Percentiles rank a stretch among this genome's conserved stretches.
Conservation (phyloP, 2,888 invertebrate genomes). For the Colletes collaris region DNA sequence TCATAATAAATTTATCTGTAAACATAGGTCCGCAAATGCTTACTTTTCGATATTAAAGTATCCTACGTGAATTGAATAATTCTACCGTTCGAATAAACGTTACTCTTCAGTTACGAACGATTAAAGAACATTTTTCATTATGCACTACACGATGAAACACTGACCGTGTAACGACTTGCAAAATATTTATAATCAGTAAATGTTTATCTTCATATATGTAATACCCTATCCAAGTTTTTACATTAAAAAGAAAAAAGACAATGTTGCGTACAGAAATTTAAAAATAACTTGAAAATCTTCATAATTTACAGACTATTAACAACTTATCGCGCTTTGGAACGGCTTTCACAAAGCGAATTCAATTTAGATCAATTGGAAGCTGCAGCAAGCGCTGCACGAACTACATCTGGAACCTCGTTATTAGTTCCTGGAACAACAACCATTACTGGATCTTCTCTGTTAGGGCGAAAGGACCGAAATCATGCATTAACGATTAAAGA, state of each 20-base stretch:
- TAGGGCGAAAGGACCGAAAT: slow-evolving; percentile 84
- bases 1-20: too few relatives aligned
- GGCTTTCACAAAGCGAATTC: slow-evolving; percentile 93
- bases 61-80: too few relatives aligned
- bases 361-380: slow-evolving; percentile 90
- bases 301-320: slow-evolving; percentile 86
- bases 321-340: slow-evolving; percentile 91
- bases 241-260: background rate
- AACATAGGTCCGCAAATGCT: too few relatives aligned
- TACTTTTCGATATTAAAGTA: too few relatives aligned
- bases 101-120: too few relatives aligned
- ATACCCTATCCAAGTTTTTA: too few relatives aligned
- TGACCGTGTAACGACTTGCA: too few relatives aligned
- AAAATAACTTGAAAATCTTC: background rate
- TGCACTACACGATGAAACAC: too few relatives aligned
- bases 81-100: too few relatives aligned
- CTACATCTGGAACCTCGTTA: slow-evolving; percentile 79
- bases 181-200: too few relatives aligned
- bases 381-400: slow-evolving; percentile 84
- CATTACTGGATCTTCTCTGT: slow-evolving; percentile 81
- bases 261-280: background rate
- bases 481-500: slow-evolving; percentile 90
- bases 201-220: background rate
- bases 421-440: slow-evolving; percentile 83
- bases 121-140: too few relatives aligned